Base-by-base conservation (phyloP, 2,888 invertebrate genomes). In the Pinctada fucata region DNA sequence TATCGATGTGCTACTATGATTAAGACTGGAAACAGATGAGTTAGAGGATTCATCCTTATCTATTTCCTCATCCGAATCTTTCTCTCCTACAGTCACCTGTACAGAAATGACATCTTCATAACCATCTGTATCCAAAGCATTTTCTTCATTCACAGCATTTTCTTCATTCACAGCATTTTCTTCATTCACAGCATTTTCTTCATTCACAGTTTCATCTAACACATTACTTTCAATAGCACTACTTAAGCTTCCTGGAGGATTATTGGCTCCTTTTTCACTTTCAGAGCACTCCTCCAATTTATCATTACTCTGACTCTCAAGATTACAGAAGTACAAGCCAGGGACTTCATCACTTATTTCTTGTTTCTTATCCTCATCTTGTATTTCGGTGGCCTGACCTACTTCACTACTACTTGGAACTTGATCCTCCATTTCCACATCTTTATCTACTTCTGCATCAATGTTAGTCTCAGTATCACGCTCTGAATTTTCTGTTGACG, bases 41-140 rank as follows among this genome's bases (percentile, higher is more conserved):
- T 72, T 77, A 8, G 65, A 72, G 13, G 71, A 72, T 47, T 72
- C 76, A 72, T 48, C 67, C 48, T 77, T 77, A n/a, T 72, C 69
- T 13, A 49, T 69, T 69, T 48, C 48, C 13, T 47, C 10, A 13
- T 69, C 69, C 16, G 49, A 69, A 69, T 69, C 45, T 31, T 67
- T 13, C 3, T 31, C 31, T 3, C 13, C 67, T 10, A 31, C 16
- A 48, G 47, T 69, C 5, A 13, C 69, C 3, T 48, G 10, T 8
- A 48, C 49, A 69, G 13, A 3, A 49, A 8, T 49, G 13, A 3
- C 49, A 13, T 13, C 49, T 5, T 69, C n/a, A 3, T 69, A 16
- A 13, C 8, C 8, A n/a, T 69, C 48, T 67, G 67, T 67, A 67
- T 2, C 3, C 3, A 67, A 31, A 31, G 45, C 10, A 49, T 48